Evolutionary conservation across 1,140 invertebrate species (phyloP).

Genomic region (Reticulitermes speratus): DNA sequence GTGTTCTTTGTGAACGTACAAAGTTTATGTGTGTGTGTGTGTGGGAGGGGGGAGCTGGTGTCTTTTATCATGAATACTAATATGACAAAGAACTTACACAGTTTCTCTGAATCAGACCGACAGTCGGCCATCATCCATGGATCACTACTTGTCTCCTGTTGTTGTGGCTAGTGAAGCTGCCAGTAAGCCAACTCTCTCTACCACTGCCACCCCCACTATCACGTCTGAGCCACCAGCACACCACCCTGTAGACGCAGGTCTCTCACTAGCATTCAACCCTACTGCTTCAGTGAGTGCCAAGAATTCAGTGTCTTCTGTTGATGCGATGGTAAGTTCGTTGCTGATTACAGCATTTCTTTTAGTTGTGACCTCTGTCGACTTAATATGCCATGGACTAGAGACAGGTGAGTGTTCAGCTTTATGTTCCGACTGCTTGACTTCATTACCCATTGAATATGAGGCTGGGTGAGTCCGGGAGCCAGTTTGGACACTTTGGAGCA

Average conservation of each 20-base stretch:
- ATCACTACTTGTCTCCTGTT: slow-evolving; percentile 24
- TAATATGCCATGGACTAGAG: no score
- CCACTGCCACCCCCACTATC: slow-evolving; percentile 37
- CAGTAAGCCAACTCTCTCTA: slow-evolving; percentile 41
- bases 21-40: no score
- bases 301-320: slow-evolving; percentile 40
- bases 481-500: no score
- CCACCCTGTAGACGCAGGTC: neutral
- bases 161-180: slow-evolving; percentile 32
- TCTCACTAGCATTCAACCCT: neutral
- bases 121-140: slow-evolving; percentile 27
- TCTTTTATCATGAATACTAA: neutral
- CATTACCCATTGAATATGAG: no score
- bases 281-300: neutral
- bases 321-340: slow-evolving; percentile 42
- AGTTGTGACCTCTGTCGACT: no score
- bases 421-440: no score
- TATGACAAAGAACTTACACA: neutral
- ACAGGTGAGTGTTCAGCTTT: no score
- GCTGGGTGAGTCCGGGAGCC: no score
- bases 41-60: no score
- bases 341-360: no score
- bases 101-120: neutral
- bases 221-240: neutral
- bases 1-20: no score